Conservation (phyloP, 2,797 vertebrate species). For the Zalophus californianus region DNA sequence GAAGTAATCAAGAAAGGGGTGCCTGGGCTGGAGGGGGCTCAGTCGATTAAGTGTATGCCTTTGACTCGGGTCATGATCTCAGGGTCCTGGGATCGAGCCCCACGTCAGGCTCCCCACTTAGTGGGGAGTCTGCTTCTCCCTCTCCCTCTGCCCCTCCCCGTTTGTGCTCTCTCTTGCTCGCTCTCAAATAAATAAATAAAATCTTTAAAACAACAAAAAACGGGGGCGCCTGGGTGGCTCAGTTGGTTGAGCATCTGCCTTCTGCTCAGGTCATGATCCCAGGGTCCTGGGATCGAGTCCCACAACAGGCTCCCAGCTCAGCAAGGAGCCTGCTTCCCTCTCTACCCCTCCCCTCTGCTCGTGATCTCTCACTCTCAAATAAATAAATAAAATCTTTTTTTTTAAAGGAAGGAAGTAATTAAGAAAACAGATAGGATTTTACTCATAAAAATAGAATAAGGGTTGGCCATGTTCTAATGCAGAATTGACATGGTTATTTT, state of each 20-base stretch:
- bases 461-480: background rate
- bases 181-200: no score
- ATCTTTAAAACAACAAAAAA: no score
- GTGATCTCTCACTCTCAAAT: background rate
- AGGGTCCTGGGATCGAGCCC: no score
- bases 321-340: background rate
- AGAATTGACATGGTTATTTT: background rate
- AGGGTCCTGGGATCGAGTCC: background rate
- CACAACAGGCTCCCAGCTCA: background rate
- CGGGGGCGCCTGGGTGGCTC: no score
- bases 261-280: no score
- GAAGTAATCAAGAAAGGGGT: background rate
- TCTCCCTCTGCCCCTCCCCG: no score
- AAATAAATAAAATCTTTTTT: background rate
- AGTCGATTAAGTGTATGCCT: no score
- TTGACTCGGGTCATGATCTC: no score
- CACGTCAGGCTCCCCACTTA: no score
- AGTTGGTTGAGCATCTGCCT: no score
- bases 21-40: background rate
- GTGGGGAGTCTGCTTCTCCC: no score
- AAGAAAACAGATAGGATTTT: constrained; percentile 11
- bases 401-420: background rate
- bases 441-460: background rate
- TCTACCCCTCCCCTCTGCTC: background rate
- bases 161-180: no score